Percentiles rank a stretch among this genome's conserved stretches.
Conservation (phyloP, 2,888 invertebrate genomes). For the Agrochola circellaris region DNA sequence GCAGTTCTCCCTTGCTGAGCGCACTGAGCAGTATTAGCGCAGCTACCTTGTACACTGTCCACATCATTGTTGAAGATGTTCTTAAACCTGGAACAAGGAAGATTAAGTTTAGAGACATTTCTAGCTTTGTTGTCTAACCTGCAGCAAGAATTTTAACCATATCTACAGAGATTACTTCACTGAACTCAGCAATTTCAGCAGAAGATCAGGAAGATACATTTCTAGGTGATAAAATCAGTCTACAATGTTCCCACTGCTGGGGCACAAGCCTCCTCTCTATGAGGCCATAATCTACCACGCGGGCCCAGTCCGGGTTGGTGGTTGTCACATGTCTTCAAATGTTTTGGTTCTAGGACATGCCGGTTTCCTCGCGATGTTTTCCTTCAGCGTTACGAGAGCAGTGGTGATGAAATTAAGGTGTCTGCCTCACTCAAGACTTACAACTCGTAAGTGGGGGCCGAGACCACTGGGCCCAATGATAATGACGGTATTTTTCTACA, state of each 20-base stretch:
- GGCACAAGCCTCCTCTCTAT: too few species aligned
- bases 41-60: constrained; percentile 79
- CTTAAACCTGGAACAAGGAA: constrained; percentile 73
- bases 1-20: constrained; percentile 83
- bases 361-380: too few species aligned
- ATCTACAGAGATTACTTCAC: neutral
- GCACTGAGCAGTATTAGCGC: constrained; percentile 81
- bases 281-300: too few species aligned
- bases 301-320: too few species aligned
- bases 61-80: constrained; percentile 71
- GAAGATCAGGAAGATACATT: neutral
- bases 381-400: too few species aligned
- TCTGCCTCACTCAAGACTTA: too few species aligned
- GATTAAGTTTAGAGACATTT: constrained; percentile 3
- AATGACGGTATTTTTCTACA: neutral
- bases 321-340: too few species aligned
- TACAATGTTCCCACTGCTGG: too few species aligned
- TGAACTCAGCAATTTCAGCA: neutral
- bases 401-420: too few species aligned
- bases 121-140: neutral
- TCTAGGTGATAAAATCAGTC: neutral
- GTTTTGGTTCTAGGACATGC: too few species aligned
- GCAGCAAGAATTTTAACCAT: neutral
- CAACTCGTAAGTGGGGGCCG: too few species aligned
- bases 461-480: too few species aligned